Evolutionary conservation across 1,140 invertebrate genomes (phyloP).

Genomic region (Andricus grossulariae): DNA sequence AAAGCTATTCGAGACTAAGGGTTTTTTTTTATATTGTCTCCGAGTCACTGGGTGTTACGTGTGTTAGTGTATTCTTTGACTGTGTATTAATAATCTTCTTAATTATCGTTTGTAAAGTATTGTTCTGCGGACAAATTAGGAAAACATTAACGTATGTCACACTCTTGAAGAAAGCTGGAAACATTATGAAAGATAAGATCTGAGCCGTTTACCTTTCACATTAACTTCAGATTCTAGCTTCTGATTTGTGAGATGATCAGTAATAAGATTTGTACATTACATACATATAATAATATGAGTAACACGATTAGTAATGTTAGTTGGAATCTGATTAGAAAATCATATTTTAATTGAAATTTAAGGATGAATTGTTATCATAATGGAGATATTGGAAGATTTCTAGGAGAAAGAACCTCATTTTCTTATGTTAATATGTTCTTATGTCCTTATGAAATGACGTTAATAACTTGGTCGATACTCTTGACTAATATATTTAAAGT

Average conservation of each 20-base stretch:
- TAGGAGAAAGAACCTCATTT: not conserved
- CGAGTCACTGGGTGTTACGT: no score
- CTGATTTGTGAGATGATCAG: not conserved
- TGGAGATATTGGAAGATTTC: not conserved
- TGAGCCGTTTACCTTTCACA: not conserved
- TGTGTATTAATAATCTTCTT: no score
- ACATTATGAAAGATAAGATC: constrained; percentile 25
- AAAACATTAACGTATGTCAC: not conserved
- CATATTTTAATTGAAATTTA: not conserved
- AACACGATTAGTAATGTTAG: not conserved
- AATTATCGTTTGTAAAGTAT: no score
- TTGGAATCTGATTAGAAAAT: not conserved
- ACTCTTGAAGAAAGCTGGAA: not conserved
- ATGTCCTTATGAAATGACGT: no score
- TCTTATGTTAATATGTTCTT: not conserved
- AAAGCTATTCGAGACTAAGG: no score
- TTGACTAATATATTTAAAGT: not conserved
- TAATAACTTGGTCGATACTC: no score
- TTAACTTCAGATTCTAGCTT: not conserved
- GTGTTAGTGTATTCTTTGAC: no score
- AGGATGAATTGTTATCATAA: not conserved
- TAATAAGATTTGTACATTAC: not conserved
- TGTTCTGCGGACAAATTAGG: no score
- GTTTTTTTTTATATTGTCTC: no score
- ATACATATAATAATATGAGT: not conserved